Conservation (phyloP, 1,140 invertebrate genomes). For the Bicyclus anynana region DNA sequence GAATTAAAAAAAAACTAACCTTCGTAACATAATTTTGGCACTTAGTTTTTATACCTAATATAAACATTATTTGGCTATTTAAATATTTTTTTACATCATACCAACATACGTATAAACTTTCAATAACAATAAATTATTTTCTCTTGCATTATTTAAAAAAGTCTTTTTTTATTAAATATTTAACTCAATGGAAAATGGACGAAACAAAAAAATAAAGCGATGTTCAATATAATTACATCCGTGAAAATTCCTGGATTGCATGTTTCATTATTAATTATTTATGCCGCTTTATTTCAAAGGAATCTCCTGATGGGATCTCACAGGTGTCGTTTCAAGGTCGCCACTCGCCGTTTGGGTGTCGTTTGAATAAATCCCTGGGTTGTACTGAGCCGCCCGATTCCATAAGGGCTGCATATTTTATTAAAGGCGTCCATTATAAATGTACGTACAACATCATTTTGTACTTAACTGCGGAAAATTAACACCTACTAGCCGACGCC, state of each 20-base stretch:
- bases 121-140: no score
- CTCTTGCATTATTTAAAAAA: no score
- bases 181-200: no score
- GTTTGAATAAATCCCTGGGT: background rate
- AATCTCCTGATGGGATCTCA: background rate
- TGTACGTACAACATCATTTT: background rate
- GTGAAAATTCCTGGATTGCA: background rate
- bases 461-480: background rate
- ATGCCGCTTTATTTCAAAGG: background rate
- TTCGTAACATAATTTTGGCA: no score
- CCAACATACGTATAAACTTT: no score
- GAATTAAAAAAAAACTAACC: no score
- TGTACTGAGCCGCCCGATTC: background rate
- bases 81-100: no score
- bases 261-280: background rate
- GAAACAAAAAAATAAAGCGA: background rate
- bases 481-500: no score
- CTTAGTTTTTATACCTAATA: no score
- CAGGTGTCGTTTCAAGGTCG: background rate
- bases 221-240: background rate
- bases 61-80: no score
- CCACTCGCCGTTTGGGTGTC: background rate
- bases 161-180: no score
- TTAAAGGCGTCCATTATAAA: slow-evolving; percentile 3
- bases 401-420: slow-evolving; percentile 1